Evolutionary conservation across 2,113 vertebrate species (phyloP), one percentile per base, ranked within the genome.

Genomic region (Coracopsis vasa): DNA sequence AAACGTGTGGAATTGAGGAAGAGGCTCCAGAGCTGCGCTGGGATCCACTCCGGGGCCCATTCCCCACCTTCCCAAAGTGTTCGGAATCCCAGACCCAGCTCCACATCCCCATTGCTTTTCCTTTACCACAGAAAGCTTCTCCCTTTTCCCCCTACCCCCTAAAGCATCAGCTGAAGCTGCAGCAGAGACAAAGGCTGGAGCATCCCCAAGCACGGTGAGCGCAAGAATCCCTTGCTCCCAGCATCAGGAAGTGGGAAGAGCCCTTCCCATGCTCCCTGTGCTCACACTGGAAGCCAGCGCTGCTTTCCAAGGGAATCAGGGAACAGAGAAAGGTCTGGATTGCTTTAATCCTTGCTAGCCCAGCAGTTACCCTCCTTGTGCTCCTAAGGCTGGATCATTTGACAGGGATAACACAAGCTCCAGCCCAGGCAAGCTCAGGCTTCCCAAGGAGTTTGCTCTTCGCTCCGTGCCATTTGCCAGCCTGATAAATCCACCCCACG

Each of bases 61-160:
- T 70, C 65, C 58, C 60, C 47, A 41, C 39, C 29, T 64, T 60
- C 50, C 60, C 53, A 33, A 61, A 53, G 54, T 7, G 6, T 13
- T 45, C 2, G 13, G 91, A 94, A 65, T 23, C 60, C 54, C 2
- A 8, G 4, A 12, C 50, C 35, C 37, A 69, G 85, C 90, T 94
- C 93, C 75, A 90, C 31, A n/a, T 80, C 72, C 79, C 81, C 50
- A 16, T 42, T 41, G 25, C 18, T 50, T 35, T 81, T 29, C 53
- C 70, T 88, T 90, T 87, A 96, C 94, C 96, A 93, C 94, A 92
- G 93, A 88, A 92, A 79, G 77, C 44, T 25, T 79, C 67, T 70
- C 72, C 79, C 86, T 33, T n/a, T 28, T 29, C 41, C 10, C 9
- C 7, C 0, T 42, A 31, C 47, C 78, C 94, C 53, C 60, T 23